Percentiles rank a stretch among this genome's conserved stretches.
Conservation (phyloP, 2,888 invertebrate species). For the Apeira syringaria region DNA sequence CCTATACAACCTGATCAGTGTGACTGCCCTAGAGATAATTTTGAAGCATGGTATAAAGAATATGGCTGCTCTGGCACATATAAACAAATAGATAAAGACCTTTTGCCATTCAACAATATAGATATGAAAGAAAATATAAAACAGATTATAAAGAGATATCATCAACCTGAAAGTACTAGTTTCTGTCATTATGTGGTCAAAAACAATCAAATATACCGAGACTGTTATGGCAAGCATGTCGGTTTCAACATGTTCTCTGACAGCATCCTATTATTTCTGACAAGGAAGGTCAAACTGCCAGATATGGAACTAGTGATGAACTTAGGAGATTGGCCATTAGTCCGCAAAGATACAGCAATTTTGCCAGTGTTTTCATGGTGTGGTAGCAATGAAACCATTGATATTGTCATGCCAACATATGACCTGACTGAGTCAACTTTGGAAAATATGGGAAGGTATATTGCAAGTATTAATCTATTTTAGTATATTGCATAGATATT, state of each 20-base stretch:
- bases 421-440: constrained; percentile 96
- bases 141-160: constrained; percentile 87
- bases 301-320: constrained; percentile 96
- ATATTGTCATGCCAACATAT: constrained; percentile 97
- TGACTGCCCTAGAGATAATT: constrained; percentile 87
- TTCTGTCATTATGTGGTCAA: constrained; percentile 95
- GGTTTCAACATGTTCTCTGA: constrained; percentile 99
- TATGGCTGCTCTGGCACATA: constrained; percentile 87
- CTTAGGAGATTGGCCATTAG: constrained; percentile 97
- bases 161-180: constrained; percentile 91
- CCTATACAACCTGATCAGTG: constrained; percentile 92
- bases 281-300: constrained; percentile 91
- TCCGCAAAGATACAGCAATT: constrained; percentile 77
- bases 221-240: constrained; percentile 96
- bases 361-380: constrained; percentile 98
- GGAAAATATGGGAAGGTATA: constrained; percentile 96
- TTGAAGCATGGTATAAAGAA: constrained; percentile 86
- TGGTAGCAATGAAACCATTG: constrained; percentile 92
- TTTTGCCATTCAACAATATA: constrained; percentile 86
- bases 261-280: constrained; percentile 90
- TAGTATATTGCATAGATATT: background rate
- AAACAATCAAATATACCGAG: constrained; percentile 91
- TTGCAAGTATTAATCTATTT: background rate
- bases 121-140: constrained; percentile 87
- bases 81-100: constrained; percentile 88